These are phyloP conservation scores for Mormyrops boulengeri DNA, from an alignment of 2,797 vertebrate species.

Conservation along the genomic window DNA sequence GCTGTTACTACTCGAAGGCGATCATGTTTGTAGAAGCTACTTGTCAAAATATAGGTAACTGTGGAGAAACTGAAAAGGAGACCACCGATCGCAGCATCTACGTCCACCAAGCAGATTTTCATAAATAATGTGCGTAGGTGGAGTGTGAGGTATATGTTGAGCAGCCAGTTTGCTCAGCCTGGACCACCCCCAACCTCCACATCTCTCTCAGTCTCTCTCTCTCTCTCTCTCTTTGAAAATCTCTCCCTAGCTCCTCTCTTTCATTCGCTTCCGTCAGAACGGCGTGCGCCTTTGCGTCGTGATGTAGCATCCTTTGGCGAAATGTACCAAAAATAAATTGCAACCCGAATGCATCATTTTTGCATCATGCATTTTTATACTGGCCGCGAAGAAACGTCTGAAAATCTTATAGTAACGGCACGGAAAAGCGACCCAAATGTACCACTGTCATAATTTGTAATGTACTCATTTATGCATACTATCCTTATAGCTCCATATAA, in stretches of 20 bases:
- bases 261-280: conserved; percentile 1
- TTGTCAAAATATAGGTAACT: conserved; percentile 38
- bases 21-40: conserved; percentile 1
- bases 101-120: conserved; percentile 29
- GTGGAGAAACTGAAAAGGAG: conserved; percentile 26
- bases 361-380: conserved; percentile 5
- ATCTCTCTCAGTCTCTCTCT: conserved; percentile 18
- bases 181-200: conserved; percentile 54
- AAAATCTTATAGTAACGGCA: neutral
- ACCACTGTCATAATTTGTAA: neutral
- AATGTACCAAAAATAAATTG: conserved; percentile 7
- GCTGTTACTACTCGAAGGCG: conserved; percentile 2
- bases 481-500: neutral
- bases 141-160: conserved; percentile 51
- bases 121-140: conserved; percentile 54
- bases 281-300: conserved; percentile 6
- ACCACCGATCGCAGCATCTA: neutral
- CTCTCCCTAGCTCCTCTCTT: neutral
- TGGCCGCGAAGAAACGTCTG: neutral
- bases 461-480: neutral
- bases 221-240: neutral
- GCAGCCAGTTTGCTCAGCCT: conserved; percentile 48
- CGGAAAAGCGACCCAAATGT: neutral
- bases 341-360: conserved; percentile 15
- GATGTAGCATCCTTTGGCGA: conserved; percentile 12